Conservation (phyloP, 2,797 vertebrate species). For the Enteromius anoplus region DNA sequence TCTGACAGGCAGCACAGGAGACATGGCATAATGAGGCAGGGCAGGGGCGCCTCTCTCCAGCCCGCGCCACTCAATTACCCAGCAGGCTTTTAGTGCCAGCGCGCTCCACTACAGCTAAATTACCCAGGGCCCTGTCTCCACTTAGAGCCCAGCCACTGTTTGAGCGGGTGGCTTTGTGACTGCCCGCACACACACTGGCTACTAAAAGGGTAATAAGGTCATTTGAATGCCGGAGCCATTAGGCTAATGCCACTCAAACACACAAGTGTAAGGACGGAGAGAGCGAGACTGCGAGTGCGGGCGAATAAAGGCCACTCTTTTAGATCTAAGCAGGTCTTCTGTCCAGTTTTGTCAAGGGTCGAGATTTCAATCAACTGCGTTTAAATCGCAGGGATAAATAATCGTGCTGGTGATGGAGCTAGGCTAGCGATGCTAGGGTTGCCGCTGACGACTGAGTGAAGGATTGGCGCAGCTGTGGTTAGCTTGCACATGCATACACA, state of each 20-base stretch:
- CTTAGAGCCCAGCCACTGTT: conserved; percentile 66
- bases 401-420: conserved; percentile 53
- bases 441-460: conserved; percentile 10
- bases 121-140: conserved; percentile 88
- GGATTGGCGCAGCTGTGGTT: conserved; percentile 26
- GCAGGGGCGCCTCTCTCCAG: conserved; percentile 76
- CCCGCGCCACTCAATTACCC: conserved; percentile 93
- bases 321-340: conserved; percentile 53
- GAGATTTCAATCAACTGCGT: conserved; percentile 67
- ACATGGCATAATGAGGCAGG: conserved; percentile 88
- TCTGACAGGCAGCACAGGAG: conserved; percentile 63
- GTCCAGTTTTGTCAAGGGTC: conserved; percentile 65
- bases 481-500: conserved; percentile 37
- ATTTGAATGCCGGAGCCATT: conserved; percentile 84
- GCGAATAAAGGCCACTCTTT: conserved; percentile 60
- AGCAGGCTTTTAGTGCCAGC: conserved; percentile 93
- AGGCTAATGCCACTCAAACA: conserved; percentile 77
- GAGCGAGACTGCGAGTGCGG: conserved; percentile 50
- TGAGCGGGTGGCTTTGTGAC: conserved; percentile 68
- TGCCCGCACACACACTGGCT: conserved; percentile 73
- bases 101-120: conserved; percentile 90
- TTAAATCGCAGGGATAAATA: conserved; percentile 66
- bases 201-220: conserved; percentile 86
- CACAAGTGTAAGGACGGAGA: conserved; percentile 61
- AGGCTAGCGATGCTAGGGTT: conserved; percentile 25